Evolutionary conservation across 1,140 invertebrate genomes (phyloP), one percentile per base, ranked within the genome.

Genomic region (Pemphigus obesinymphae): DNA sequence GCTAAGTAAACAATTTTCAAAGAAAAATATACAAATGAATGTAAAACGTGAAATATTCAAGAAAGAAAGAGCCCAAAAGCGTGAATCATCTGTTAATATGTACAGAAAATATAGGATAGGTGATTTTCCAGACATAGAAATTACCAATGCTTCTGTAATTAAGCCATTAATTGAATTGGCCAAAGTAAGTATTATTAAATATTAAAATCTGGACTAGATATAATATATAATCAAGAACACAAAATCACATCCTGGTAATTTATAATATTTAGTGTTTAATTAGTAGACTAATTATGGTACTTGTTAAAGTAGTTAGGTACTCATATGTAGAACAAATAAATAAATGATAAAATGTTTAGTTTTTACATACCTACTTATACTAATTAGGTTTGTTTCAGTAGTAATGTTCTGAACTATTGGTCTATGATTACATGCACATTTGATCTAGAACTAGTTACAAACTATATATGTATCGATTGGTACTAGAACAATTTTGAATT

Each of bases 71-170:
- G 66, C 34, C 10, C 20, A 40, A 43, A 70, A 70, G 26, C 66
- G 66, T 26, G 66, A 70, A 43, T 37, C 31, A 43, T 40, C 20
- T 43, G 66, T 70, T 70, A 43, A 70, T 26, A 40, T 23, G 8
- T 70, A 40, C 15, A 37, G 66, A 70, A 43, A 70, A 43, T 70
- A 70, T 43, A 70, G 66, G 31, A 70, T 70, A 23, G 66, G 66
- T 1, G 66, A 70, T 26, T 70, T 70, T 43, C 66, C 66, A 10
- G 66, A 70, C 43, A 70, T 70, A 43, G 66, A 70, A 70, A 70
- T 70, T 23, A 43, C 66, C 40, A 70, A 70, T 43, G 34, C 66
- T 11, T 70, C 66, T 40, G 13, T 70, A 23, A 70, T 70, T 43
- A 70, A 43, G 6, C 66, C 66, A 23, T 70, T 70, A 13, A 70